Evolutionary conservation across 2,797 vertebrate species (phyloP).

Genomic region (Hippopotamyrus pictus): DNA sequence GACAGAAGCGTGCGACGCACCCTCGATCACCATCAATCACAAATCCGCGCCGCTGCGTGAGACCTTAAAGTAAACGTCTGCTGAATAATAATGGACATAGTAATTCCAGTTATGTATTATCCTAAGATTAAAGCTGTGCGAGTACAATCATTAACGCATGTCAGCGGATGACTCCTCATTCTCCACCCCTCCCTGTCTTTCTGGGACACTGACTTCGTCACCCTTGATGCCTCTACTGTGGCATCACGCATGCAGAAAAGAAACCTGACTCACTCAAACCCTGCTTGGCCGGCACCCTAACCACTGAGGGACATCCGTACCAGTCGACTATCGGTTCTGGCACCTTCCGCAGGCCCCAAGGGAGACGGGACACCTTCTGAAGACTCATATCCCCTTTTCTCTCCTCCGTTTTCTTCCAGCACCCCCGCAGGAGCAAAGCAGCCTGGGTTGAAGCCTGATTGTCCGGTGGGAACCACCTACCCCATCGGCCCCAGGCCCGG

Average conservation of each 20-base stretch:
- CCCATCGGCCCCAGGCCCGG: conserved; percentile 33
- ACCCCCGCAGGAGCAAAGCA: conserved; percentile 37
- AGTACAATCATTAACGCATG: conserved; percentile 8
- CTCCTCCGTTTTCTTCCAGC: conserved; percentile 37
- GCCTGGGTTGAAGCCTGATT: conserved; percentile 17
- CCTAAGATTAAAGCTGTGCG: conserved; percentile 8
- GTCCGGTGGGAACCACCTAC: conserved; percentile 22
- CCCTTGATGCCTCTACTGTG: background rate
- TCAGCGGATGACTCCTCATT: conserved; percentile 9
- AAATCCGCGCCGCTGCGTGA: background rate
- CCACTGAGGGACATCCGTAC: background rate
- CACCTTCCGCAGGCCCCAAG: background rate
- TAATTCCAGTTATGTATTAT: conserved; percentile 16
- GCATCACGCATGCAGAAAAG: background rate
- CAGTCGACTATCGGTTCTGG: background rate
- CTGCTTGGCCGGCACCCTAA: background rate
- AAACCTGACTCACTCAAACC: background rate
- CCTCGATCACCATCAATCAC: background rate
- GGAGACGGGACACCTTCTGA: background rate
- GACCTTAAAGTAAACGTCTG: background rate
- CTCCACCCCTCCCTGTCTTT: background rate
- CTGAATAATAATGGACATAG: background rate
- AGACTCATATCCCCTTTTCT: background rate
- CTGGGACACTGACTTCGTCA: conserved; percentile 17
- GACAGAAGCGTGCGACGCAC: background rate